phyloP scores from a whole-genome alignment of 2,888 invertebrate genomes.

The Phortica magna region DNA sequence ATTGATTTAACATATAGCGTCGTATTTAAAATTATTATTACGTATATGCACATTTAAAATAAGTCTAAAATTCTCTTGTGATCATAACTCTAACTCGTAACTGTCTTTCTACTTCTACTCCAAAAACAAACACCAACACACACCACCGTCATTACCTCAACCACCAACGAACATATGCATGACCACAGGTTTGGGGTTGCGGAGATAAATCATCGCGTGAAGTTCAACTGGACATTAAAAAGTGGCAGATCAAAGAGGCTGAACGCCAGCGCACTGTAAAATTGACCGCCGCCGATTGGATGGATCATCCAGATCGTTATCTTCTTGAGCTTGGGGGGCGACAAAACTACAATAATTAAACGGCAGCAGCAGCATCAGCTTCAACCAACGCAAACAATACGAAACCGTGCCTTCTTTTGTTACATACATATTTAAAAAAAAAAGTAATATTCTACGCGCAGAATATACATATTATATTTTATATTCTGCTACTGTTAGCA shows the following conservation, averaged over 20 bases:
- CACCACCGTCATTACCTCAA: slow-evolving; percentile 64
- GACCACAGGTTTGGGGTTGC: slow-evolving; percentile 88
- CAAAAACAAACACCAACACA: slow-evolving; percentile 45
- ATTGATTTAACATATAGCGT: slow-evolving; percentile 17
- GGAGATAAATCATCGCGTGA: slow-evolving; percentile 88
- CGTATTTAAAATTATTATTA: slow-evolving; percentile 7
- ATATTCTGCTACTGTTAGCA: background rate
- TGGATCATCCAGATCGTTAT: slow-evolving; percentile 96
- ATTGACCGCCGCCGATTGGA: slow-evolving; percentile 93
- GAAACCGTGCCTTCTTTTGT: slow-evolving; percentile 28
- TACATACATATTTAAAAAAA: background rate
- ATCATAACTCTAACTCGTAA: slow-evolving; percentile 33
- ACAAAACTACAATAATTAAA: slow-evolving; percentile 86
- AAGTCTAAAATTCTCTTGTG: slow-evolving; percentile 62
- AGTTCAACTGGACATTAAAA: slow-evolving; percentile 91
- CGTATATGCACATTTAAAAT: slow-evolving; percentile 9
- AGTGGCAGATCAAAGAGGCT: slow-evolving; percentile 93
- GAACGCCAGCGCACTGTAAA: slow-evolving; percentile 92
- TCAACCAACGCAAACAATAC: slow-evolving; percentile 46
- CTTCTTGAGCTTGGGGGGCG: slow-evolving; percentile 92
- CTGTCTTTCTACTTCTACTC: slow-evolving; percentile 27
- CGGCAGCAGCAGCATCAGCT: slow-evolving; percentile 34
- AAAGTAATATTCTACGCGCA: background rate
- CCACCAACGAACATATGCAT: slow-evolving; percentile 36
- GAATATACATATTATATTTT: too few relatives aligned